Base-by-base conservation (phyloP, 2,888 invertebrate genomes). In the Conops quadrifasciatus region DNA sequence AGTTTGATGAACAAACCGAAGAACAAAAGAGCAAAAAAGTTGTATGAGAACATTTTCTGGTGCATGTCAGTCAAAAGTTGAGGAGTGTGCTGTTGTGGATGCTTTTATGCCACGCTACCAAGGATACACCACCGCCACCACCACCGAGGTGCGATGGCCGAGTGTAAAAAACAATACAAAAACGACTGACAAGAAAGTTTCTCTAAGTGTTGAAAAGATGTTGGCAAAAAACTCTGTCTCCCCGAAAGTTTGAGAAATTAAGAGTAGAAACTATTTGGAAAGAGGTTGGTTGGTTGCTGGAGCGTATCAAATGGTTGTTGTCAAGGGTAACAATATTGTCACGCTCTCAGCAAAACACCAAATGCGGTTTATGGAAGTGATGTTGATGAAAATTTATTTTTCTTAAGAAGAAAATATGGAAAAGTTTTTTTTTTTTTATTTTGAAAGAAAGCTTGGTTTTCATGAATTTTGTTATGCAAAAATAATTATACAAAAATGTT, bases 1-100 rank as follows among this genome's bases (percentile, higher is more conserved):
- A 67, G 67, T 67, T 67, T 67, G 45, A 67, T 67, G 67, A 43
- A 26, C 43, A 45, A 58, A 67, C 26, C 26, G 58, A 59, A n/a
- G 58, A 26, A 56, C 1, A 59, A 30, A 59, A 2, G 9, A 13
- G 47, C 13, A 66, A 51, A 53, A 66, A 51, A 53, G 28, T 64
- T 11, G 30, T 16, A 36, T 51, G 21, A 43, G 36, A 43, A 45
- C 24, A 59, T 30, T 58, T 67, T 67, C 43, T 45, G 13, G 43
- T 56, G 2, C 28, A 1, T 11, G 2, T 21, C 28, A 26, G 47
- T 7, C 15, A 24, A n/a, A 49, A 49, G 49, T 51, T 30, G 51
- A n/a, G 49, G 51, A n/a, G 24, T 36, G 36, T 9, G 4, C 4
- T 36, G 36, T 36, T 36, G 36, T 36, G 4, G 36, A 36, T 9